phyloP scores from a whole-genome alignment of 2,797 vertebrate species.

The Acipenser oxyrinchus region DNA sequence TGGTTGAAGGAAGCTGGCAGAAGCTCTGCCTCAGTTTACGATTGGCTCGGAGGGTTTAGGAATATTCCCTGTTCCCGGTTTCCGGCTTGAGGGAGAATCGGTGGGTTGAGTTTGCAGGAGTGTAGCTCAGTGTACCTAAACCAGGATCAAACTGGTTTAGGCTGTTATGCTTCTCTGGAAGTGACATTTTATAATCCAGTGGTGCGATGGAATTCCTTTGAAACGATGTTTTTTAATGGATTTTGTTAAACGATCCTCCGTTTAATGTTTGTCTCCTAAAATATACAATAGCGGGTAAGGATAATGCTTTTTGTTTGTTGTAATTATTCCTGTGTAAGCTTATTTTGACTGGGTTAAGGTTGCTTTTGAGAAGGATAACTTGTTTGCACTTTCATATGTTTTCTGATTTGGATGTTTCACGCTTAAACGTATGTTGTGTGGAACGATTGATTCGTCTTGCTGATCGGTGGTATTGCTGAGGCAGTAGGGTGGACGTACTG shows the following conservation, averaged over 20 bases:
- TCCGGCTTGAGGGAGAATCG: slow-evolving; percentile 28
- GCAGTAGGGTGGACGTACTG: too few relatives aligned
- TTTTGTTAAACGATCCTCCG: slow-evolving; percentile 19
- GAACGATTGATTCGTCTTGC: too few relatives aligned
- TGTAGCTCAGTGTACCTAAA: slow-evolving; percentile 22
- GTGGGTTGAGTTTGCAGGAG: slow-evolving; percentile 27
- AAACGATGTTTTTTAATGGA: slow-evolving; percentile 31
- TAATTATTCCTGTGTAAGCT: slow-evolving; percentile 27
- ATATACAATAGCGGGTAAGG: slow-evolving; percentile 30
- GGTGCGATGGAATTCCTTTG: slow-evolving; percentile 24
- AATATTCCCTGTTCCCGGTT: background rate
- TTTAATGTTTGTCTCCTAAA: slow-evolving; percentile 26
- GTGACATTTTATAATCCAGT: slow-evolving; percentile 21
- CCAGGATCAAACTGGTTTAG: slow-evolving; percentile 26
- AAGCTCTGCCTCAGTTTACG: slow-evolving; percentile 18
- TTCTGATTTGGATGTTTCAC: too few relatives aligned
- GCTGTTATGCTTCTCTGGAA: slow-evolving; percentile 15
- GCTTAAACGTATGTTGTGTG: too few relatives aligned
- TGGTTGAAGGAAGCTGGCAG: slow-evolving; percentile 39
- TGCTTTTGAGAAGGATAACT: slow-evolving; percentile 26
- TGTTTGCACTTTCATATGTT: too few relatives aligned
- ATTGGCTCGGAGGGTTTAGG: slow-evolving; percentile 30
- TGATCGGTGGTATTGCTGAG: too few relatives aligned
- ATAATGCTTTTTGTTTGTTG: background rate
- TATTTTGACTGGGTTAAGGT: slow-evolving; percentile 41